Evolutionary conservation across 1,140 invertebrate genomes (phyloP).

Genomic region (Bombus waltoni): DNA sequence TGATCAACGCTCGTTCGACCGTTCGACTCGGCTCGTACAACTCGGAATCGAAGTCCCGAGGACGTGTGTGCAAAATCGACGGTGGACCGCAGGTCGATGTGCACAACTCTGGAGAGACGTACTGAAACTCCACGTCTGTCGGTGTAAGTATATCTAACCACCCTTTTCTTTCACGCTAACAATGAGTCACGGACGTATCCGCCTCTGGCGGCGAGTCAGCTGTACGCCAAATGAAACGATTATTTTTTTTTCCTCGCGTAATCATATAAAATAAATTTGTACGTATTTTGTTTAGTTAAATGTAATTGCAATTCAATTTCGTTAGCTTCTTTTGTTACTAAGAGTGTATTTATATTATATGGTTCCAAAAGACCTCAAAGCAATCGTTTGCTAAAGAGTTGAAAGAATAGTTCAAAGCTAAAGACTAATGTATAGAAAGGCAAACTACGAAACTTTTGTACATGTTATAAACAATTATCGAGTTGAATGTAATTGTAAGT

Average conservation of each 20-base stretch:
- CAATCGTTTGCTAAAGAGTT: background rate
- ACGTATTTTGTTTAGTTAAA: background rate
- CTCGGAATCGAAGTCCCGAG: background rate
- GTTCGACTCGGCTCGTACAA: slow-evolving; percentile 23
- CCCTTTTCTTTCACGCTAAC: background rate
- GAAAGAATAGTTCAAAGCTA: background rate
- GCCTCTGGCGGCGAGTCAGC: slow-evolving; percentile 59
- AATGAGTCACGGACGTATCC: slow-evolving; percentile 58
- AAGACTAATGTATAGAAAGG: background rate
- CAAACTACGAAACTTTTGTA: no score
- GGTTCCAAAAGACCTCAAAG: background rate
- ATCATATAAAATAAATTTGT: background rate
- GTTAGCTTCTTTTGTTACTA: background rate
- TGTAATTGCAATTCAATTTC: background rate
- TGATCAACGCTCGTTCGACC: slow-evolving; percentile 36
- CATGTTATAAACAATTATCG: no score
- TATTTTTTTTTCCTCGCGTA: background rate
- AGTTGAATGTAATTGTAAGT: background rate
- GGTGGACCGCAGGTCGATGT: slow-evolving; percentile 64
- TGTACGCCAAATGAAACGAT: slow-evolving; percentile 45
- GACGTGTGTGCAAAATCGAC: slow-evolving; percentile 40
- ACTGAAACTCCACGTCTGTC: slow-evolving; percentile 62
- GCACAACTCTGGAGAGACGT: slow-evolving; percentile 55
- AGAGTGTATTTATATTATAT: background rate
- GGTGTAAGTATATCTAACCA: slow-evolving; percentile 58